These are phyloP conservation scores for Heliconius hortense DNA, from an alignment of 2,888 invertebrate species.

Conservation along the genomic window DNA sequence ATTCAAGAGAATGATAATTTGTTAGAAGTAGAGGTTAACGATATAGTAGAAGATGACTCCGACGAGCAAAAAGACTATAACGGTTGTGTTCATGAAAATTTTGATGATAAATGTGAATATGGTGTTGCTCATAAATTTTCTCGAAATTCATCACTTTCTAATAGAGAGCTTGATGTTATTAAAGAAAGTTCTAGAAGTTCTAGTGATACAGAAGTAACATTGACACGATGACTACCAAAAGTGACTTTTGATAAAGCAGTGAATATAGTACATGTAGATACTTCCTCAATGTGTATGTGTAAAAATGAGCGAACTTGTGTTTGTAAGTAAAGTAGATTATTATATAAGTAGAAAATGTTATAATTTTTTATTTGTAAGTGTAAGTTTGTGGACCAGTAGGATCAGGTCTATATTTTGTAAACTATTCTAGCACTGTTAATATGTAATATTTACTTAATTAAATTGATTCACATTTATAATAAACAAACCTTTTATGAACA, in stretches of 20 bases:
- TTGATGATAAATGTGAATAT: constrained; percentile 74
- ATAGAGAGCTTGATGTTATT: constrained; percentile 78
- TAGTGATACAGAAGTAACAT: constrained; percentile 79
- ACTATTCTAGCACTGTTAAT: constrained; percentile 23
- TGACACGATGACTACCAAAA: constrained; percentile 78
- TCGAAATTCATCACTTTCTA: constrained; percentile 74
- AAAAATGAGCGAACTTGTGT: constrained; percentile 52
- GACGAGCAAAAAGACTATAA: constrained; percentile 69
- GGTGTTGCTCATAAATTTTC: constrained; percentile 72
- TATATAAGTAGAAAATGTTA: constrained; percentile 28
- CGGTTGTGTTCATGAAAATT: constrained; percentile 61
- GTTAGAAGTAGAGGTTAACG: constrained; percentile 75
- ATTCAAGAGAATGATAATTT: constrained; percentile 69
- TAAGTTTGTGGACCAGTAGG: constrained; percentile 50
- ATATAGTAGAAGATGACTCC: constrained; percentile 63
- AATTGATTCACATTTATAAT: constrained; percentile 16
- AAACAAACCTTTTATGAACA: constrained; percentile 12
- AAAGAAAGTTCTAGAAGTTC: constrained; percentile 80
- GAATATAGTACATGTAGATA: constrained; percentile 70
- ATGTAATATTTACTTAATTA: constrained; percentile 14
- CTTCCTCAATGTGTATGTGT: constrained; percentile 59
- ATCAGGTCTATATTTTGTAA: constrained; percentile 46
- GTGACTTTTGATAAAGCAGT: constrained; percentile 74
- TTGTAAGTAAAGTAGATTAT: constrained; percentile 38
- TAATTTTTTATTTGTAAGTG: constrained; percentile 25